Evolutionary conservation across 1,140 invertebrate species (phyloP), one percentile per base, ranked within the genome.

Genomic region (Octopus bimaculoides): DNA sequence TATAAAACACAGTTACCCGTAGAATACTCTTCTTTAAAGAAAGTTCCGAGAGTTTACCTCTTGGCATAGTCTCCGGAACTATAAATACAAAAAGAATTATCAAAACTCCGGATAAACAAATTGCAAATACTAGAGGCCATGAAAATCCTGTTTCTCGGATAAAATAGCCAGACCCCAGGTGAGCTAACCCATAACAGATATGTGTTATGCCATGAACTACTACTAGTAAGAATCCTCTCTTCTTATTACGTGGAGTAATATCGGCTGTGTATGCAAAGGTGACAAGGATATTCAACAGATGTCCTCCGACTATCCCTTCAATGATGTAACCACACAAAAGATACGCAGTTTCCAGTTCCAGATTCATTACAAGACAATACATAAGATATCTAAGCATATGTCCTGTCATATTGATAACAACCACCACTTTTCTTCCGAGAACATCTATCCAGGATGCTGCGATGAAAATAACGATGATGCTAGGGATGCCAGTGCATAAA

Each of bases 11-110:
- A 26, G n/a, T 76, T 61, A 54, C 12, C 3, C 73, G 20, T 10
- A 55, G 20, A 17, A 4, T 52, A 17, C 14, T 81, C 53, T 53
- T 5, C 10, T 20, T 69, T 12, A 54, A 52, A 14, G 26, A 53
- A 41, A 26, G 7, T 8, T 10, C 69, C 1, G 26, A n/a, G 9
- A n/a, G 14, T 20, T 78, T 55, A 14, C 74, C 56, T 56, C 14
- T 66, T 53, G 20, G 54, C 61, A 52, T 71, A 4, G 80, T 82
- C 75, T 82, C 81, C 5, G 81, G 81, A 55, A 82, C 77, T n/a
- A 80, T 52, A 52, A 76, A 75, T 14, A 78, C 54, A 5, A 80
- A 78, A 26, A 80, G 52, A 1, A 82, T 5, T 52, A 82, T 53
- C n/a, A 52, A 26, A 3, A 82, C 0, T 5, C 66, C 26, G 20